Base-by-base conservation (phyloP, 2,888 invertebrate genomes). In the Scrobipalpa costella region DNA sequence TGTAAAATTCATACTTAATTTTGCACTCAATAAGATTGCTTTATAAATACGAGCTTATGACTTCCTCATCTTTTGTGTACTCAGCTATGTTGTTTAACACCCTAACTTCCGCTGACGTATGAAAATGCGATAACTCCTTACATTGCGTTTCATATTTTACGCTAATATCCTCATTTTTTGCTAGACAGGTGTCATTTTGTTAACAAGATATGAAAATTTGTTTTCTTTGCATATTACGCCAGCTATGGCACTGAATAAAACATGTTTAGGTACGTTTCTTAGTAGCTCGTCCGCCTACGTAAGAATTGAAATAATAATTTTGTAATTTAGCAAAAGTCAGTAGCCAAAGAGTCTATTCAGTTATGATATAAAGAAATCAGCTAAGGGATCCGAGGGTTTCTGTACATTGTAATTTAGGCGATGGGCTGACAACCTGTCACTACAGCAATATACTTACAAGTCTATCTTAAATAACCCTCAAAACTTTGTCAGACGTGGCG, bases 111-210 rank as follows among this genome's bases (percentile, higher is more conserved):
- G 13, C 27, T 27, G 27, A 27, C 11, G n/a, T 44, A 44, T 15
- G 44, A n/a, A 7, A 5, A 44, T 44, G 27, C n/a, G 27, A 38
- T 57, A 57, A 58, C 21, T 5, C 38, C 2, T 21, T 5, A 49
- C 7, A 7, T 13, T 44, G 11, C 0, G 19, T 15, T 49, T 11
- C 34, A 34, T 50, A 61, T 61, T 61, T 50, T 57, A 38, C 60
- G 47, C 67, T 67, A 67, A 66, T 68, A 66, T 63, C 40, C 59
- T 58, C 65, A 64, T 65, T 67, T 38, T 59, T 64, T 58, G 17
- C 64, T 2, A 62, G 59, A 55, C 66, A 64, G 64, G 65, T 66
- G 66, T 68, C 65, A 68, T 67, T 69, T 64, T 64, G 66, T 64
- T 65, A 70, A 67, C 64, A 69, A 66, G 59, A 66, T 62, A 66